Percentiles rank a stretch among this genome's conserved stretches.
These are phyloP conservation scores for Geodia barretti DNA, from an alignment of 37 sponge, comb jelly and placozoan genomes.

Conservation along the genomic window DNA sequence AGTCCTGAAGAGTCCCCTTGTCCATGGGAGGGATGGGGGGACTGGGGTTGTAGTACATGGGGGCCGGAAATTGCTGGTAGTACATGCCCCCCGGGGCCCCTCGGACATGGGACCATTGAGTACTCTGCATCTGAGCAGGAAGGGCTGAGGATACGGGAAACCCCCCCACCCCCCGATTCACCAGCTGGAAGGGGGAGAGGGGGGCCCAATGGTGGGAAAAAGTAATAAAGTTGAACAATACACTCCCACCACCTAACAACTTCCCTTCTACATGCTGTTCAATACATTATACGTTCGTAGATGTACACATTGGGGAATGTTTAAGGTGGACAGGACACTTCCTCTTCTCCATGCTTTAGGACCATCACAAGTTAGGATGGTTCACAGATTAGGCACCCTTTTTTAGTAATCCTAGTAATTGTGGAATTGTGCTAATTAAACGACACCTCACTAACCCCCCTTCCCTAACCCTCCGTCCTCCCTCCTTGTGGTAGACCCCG, in stretches of 20 bases:
- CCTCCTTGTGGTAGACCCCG: slow-evolving; percentile 16
- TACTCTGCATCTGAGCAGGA: slow-evolving; percentile 20
- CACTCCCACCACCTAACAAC: too few species aligned
- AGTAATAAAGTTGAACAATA: too few species aligned
- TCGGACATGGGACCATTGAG: slow-evolving; percentile 25
- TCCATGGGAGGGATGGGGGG: slow-evolving; percentile 72
- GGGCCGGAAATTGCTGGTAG: slow-evolving; percentile 34
- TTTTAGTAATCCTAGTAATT: too few species aligned
- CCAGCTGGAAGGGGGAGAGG: not conserved
- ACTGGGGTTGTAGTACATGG: slow-evolving; percentile 37
- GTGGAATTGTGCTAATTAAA: too few species aligned
- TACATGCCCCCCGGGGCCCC: slow-evolving; percentile 14
- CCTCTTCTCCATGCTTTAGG: too few species aligned
- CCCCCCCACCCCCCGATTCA: not conserved
- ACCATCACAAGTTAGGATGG: too few species aligned
- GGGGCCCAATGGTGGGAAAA: not conserved
- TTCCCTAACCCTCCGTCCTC: not conserved
- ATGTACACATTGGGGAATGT: too few species aligned
- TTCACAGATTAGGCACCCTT: too few species aligned
- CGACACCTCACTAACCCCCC: slow-evolving; percentile 6
- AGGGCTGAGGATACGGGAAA: slow-evolving; percentile 14
- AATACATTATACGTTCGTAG: too few species aligned
- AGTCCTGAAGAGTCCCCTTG: slow-evolving; percentile 73
- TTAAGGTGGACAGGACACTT: too few species aligned
- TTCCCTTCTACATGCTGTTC: too few species aligned